Evolutionary conservation across 2,797 vertebrate genomes (phyloP), one percentile per base, ranked within the genome.

Genomic region (Falco novaeseelandiae): DNA sequence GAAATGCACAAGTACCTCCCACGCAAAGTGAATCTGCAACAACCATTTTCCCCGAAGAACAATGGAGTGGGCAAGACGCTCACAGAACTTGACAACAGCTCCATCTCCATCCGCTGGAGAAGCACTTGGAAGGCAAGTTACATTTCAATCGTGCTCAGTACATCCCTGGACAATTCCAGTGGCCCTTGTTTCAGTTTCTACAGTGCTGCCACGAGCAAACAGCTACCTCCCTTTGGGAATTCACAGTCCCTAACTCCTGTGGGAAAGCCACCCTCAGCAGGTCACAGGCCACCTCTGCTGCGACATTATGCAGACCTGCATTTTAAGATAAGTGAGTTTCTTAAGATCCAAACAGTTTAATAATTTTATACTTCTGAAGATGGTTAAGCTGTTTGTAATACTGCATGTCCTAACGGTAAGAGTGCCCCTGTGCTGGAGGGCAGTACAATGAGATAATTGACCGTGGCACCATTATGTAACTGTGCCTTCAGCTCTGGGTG

Each of bases 391-490:
- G 77, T 86, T 92, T 97, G 90, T 82, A 95, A 95, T 44, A 80
- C 82, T 48, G 22, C 32, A 15, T 73, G 74, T 46, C 61, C 55
- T 69, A 29, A 58, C 16, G 66, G 93, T 52, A 71, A 70, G 34
- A 89, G 89, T 62, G 80, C 14, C 76, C 32, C 84, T 44, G 65
- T 93, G 90, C 89, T 5, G 6, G 83, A 89, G 81, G 82, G 76
- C 81, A 93, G 70, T 83, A 96, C 86, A 96, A 79, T 92, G 92
- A 96, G 90, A 96, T 90, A 96, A 97, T 94, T 23, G 79, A 95
- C 91, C 46, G 49, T 91, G 83, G 90, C 66, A 65, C 65, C n/a
- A 79, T 96, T 95, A 96, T 61, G 57, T 62, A 96, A 88, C 77
- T 71, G 42, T 46, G 80, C 74, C 83, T 89, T 96, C 79, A 87